Evolutionary conservation across 2,797 vertebrate species (phyloP).

Genomic region (Peromyscus aztecus): DNA sequence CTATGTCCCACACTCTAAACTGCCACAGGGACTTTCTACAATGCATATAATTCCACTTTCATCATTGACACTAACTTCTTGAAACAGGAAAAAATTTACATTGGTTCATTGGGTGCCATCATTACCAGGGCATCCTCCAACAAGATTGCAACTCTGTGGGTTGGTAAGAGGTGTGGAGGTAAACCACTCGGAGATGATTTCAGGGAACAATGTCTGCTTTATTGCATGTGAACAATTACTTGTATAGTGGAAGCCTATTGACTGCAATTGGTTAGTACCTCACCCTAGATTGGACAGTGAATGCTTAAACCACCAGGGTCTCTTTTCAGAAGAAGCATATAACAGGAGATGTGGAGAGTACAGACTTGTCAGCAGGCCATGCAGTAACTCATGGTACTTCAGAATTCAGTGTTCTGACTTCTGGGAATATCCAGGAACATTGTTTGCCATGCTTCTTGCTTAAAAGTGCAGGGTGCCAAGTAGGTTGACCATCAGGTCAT

Average conservation of each 20-base stretch:
- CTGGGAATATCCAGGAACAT: too few species aligned
- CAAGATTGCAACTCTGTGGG: not conserved
- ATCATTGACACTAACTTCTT: not conserved
- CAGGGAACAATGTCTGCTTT: not conserved
- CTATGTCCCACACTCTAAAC: rapidly evolving
- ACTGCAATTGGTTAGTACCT: too few species aligned
- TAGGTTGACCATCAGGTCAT: too few species aligned
- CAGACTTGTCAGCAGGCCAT: not conserved
- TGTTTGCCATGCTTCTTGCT: not conserved
- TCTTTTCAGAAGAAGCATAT: not conserved
- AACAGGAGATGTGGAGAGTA: not conserved
- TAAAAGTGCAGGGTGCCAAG: not conserved
- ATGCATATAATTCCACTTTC: not conserved
- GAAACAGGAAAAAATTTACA: not conserved
- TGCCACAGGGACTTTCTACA: not conserved
- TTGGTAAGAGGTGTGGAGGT: not conserved
- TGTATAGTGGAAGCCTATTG: not conserved
- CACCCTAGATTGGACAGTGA: too few species aligned
- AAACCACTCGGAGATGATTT: not conserved
- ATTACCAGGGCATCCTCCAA: not conserved
- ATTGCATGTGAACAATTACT: not conserved
- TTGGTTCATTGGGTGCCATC: not conserved
- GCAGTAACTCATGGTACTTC: not conserved
- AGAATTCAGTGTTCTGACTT: not conserved
- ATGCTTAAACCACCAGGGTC: not conserved